Evolutionary conservation across 2,888 invertebrate species (phyloP).

Genomic region (Dusona sp.): DNA sequence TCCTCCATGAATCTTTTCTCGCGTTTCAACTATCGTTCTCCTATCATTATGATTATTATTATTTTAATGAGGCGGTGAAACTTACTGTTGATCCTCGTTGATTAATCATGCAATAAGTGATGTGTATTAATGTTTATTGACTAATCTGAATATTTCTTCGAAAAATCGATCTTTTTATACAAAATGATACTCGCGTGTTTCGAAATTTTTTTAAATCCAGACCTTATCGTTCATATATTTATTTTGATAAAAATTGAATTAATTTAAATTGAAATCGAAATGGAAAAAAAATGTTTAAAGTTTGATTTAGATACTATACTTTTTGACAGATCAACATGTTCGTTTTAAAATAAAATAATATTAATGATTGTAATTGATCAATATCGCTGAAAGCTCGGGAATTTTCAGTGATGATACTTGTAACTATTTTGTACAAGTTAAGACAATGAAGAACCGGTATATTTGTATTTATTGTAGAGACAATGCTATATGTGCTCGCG

Average conservation of each 20-base stretch:
- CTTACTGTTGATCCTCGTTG: neutral
- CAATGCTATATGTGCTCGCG: constrained; percentile 46
- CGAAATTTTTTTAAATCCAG: neutral
- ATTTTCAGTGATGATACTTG: neutral
- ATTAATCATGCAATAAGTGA: constrained; percentile 25
- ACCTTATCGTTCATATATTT: no score
- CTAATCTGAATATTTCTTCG: neutral
- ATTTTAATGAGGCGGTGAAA: constrained; percentile 5
- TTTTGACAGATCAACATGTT: neutral
- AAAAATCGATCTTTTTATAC: neutral
- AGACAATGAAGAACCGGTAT: constrained; percentile 45
- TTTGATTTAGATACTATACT: neutral
- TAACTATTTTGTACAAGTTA: constrained; percentile 49
- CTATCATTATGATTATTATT: constrained; percentile 4
- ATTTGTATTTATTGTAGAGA: constrained; percentile 34
- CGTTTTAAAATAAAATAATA: neutral
- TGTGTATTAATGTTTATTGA: neutral
- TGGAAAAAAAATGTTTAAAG: no score
- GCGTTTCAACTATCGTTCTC: neutral
- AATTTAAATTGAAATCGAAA: no score
- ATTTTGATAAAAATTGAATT: no score
- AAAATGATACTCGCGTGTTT: neutral
- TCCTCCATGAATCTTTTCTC: constrained; percentile 1
- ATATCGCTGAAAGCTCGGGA: neutral
- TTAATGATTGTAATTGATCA: neutral